These are phyloP conservation scores for Lycocorax pyrrhopterus DNA, from an alignment of 2,113 vertebrate species.

Conservation along the genomic window DNA sequence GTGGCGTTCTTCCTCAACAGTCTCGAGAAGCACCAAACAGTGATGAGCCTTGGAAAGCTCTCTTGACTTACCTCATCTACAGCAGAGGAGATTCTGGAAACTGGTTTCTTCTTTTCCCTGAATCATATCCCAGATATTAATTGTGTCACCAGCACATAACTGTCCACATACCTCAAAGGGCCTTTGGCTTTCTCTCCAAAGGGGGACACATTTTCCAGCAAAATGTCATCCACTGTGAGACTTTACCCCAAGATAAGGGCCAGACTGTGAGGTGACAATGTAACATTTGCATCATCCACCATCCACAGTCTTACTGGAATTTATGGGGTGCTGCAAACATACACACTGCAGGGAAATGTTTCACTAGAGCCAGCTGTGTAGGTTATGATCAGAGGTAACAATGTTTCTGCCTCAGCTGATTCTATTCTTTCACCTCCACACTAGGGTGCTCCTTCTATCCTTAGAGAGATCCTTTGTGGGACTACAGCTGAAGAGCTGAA, in stretches of 20 bases:
- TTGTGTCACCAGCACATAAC: neutral
- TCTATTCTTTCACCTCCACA: neutral
- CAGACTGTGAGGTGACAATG: neutral
- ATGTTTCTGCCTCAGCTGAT: neutral
- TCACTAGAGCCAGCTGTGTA: rapidly evolving
- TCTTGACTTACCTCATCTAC: neutral
- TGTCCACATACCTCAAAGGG: neutral
- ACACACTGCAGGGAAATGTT: neutral
- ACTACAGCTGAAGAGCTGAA: neutral
- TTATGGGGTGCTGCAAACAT: rapidly evolving
- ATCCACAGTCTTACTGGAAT: neutral
- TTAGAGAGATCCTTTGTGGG: neutral
- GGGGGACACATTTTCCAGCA: neutral
- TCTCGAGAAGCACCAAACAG: neutral
- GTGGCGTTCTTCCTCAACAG: neutral
- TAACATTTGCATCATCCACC: neutral
- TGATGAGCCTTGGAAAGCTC: neutral
- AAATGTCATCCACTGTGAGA: neutral
- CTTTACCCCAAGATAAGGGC: rapidly evolving
- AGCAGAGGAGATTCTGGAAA: neutral
- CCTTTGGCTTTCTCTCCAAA: neutral
- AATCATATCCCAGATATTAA: neutral
- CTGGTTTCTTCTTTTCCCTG: neutral
- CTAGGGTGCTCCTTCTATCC: neutral
- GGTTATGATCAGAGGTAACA: neutral